Conservation (phyloP, 2,888 invertebrate genomes). For the Thumatha senex region DNA sequence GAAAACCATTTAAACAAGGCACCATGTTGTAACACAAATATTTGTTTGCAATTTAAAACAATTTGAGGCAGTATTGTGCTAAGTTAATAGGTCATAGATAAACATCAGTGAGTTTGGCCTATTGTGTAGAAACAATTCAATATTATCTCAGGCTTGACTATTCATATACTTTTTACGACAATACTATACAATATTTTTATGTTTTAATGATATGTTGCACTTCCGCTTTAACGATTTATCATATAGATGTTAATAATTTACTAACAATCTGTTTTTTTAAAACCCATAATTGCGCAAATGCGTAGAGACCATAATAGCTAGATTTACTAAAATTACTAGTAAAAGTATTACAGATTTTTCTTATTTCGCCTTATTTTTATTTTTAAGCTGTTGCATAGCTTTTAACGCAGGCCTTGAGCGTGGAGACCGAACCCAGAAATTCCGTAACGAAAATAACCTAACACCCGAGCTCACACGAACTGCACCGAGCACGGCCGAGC, state of each 20-base stretch:
- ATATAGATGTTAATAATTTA: background rate
- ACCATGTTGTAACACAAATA: background rate
- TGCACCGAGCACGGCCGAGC: no score
- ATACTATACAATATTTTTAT: background rate
- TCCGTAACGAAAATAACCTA: no score
- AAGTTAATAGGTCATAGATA: constrained; percentile 2
- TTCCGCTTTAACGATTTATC: background rate
- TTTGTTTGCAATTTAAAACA: background rate
- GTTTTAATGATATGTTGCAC: background rate
- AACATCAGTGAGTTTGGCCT: background rate
- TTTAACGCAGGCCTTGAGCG: no score
- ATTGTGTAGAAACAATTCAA: constrained; percentile 4
- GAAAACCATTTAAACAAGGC: no score
- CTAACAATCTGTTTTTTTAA: background rate
- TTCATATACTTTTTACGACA: constrained; percentile 1
- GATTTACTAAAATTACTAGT: no score
- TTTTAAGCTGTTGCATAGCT: no score
- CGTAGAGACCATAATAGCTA: no score
- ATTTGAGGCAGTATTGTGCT: constrained; percentile 4
- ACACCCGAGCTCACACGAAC: no score
- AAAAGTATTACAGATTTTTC: no score
- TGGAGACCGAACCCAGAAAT: no score
- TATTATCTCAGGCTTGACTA: background rate
- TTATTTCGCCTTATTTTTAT: no score
- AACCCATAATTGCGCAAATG: background rate